Evolutionary conservation across 1,140 invertebrate species (phyloP), one percentile per base, ranked within the genome.

Genomic region (Leptinotarsa lineolata): DNA sequence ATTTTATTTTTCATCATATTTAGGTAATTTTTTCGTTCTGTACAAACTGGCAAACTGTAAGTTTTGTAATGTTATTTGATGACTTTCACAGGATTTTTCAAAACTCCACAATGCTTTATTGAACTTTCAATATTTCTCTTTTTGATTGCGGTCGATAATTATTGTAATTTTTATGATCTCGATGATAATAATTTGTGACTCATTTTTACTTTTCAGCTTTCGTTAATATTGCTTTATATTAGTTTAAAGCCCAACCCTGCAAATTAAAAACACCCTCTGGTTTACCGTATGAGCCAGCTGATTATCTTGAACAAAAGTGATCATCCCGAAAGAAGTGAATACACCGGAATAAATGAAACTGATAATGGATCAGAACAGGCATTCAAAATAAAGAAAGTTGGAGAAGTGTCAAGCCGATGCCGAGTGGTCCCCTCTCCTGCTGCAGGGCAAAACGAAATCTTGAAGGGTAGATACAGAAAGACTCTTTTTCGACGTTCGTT

Each of bases 401-500:
- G 60, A 73, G 59, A 73, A 72, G 68, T 76, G 75, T 76, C 75
- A 74, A 76, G 72, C 65, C 61, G 45, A 70, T 72, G 75, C 75
- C 68, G 74, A 76, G 68, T 68, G 68, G 65, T 65, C 45, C 68
- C 44, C 67, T 20, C 15, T 21, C 18, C 58, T 65, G 67, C 66
- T 48, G 48, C 64, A 61, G 72, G 72, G 72, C 72, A 65, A 70
- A 74, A 73, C 72, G 69, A 69, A 83, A 83, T 83, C 82, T 83
- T 82, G 82, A 83, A 83, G 82, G 82, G 82, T 82, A 83, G 81
- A 83, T 83, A 81, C 77, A 82, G 78, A 83, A 79, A 82, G 80
- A 83, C 77, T 83, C 81, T 82, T 83, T 82, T 76, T 77, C 80
- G 80, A 78, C 79, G 75, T 80, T 87, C 85, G 82, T 87, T 88